Base-by-base conservation (phyloP, 2,888 invertebrate genomes). In the Dastarcus helophoroides region DNA sequence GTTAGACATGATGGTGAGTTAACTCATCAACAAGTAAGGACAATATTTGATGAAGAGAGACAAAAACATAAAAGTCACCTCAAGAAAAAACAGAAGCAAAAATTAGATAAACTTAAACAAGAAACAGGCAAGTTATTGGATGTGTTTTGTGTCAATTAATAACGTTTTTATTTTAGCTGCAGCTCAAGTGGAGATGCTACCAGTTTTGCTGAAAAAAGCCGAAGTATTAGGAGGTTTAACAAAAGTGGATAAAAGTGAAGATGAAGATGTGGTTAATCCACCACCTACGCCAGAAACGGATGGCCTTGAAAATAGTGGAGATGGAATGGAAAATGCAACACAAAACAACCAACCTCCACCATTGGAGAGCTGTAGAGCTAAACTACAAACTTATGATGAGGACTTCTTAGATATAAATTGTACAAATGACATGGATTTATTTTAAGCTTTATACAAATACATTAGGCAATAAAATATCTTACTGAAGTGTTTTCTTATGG, bases 281-380 rank as follows among this genome's bases (percentile, higher is more conserved):
- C 84, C 84, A 7, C 84, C 84, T 3, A 84, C 83, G 14, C 84
- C 84, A 1, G 84, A 76, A 16, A 82, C 79, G 0, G 79, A 79
- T 55, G 73, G 76, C 9, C 57, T 62, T 3, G 71, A 72, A 35
- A 66, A 72, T 48, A 77, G 76, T 41, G 73, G 73, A 33, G 79
- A 78, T 40, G 56, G 53, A 9, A 55, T 56, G 48, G 54, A 58
- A 12, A 35, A 12, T 5, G 24, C 8, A 9, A 14, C 14, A 14
- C n/a, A 10, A 7, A n/a, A 3, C 9, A 31, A 26, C 19, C n/a
- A 14, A 23, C 12, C 22, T 4, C 4, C 11, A 9, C 12, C 13
- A 11, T 9, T 8, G 8, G 22, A 38, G 43, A 26, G 6, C 6
- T 8, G 10, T 23, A 11, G 10, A 11, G 10, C 6, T 6, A 23